phyloP scores from a whole-genome alignment of 1,140 invertebrate species.

The Aphelenchoides besseyi region DNA sequence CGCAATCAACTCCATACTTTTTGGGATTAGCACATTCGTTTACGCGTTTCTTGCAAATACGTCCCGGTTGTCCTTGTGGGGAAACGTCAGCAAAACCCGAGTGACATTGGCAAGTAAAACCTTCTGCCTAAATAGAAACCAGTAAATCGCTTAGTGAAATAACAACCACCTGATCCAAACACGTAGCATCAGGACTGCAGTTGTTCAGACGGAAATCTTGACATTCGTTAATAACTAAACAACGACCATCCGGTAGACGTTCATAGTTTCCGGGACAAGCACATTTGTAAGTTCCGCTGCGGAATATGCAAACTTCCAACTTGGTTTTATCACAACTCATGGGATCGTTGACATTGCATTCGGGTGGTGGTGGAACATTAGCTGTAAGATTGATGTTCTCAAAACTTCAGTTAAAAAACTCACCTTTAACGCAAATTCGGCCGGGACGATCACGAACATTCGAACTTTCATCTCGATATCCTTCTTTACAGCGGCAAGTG shows the following conservation, averaged over 20 bases:
- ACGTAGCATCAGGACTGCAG: slow-evolving; percentile 55
- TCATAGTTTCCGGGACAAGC: slow-evolving; percentile 55
- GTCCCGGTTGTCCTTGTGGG: slow-evolving; percentile 40
- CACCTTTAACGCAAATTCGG: slow-evolving; percentile 54
- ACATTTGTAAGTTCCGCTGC: slow-evolving; percentile 57
- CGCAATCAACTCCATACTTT: slow-evolving; percentile 54
- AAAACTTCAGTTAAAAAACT: too few species aligned
- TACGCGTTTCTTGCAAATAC: slow-evolving; percentile 50
- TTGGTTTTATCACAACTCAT: slow-evolving; percentile 59
- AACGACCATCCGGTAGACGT: slow-evolving; percentile 59
- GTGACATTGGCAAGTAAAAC: slow-evolving; percentile 57
- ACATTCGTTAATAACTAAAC: slow-evolving; percentile 60
- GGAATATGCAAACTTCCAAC: slow-evolving; percentile 59
- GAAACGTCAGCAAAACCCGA: slow-evolving; percentile 59
- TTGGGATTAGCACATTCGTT: slow-evolving; percentile 55
- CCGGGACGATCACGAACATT: slow-evolving; percentile 47
- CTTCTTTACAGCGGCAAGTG: slow-evolving; percentile 63
- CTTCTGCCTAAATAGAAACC: slow-evolving; percentile 46
- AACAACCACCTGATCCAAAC: slow-evolving; percentile 42
- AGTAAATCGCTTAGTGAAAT: slow-evolving; percentile 11
- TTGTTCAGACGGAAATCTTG: slow-evolving; percentile 49
- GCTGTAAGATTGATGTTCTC: slow-evolving; percentile 43
- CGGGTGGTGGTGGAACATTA: slow-evolving; percentile 50
- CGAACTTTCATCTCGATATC: slow-evolving; percentile 51
- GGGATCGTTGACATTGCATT: slow-evolving; percentile 62